These are phyloP conservation scores for Tarsius wallacei DNA, from an alignment of 2,797 vertebrate species.

Conservation along the genomic window DNA sequence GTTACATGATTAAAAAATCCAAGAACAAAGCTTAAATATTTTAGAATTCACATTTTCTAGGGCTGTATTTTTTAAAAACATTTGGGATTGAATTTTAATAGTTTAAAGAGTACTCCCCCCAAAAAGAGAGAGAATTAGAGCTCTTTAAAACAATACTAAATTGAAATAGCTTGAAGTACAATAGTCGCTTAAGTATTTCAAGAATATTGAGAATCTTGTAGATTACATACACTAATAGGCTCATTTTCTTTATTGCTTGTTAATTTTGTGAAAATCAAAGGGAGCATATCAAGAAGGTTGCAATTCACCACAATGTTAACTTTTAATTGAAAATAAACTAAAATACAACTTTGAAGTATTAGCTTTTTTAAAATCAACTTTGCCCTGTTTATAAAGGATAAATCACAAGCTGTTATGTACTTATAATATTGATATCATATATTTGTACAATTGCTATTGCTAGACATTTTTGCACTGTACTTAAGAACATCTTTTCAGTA, in stretches of 20 bases:
- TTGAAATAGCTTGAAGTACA: slow-evolving; percentile 12
- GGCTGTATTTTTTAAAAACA: slow-evolving; percentile 15
- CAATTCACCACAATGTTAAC: slow-evolving; percentile 30
- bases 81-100: slow-evolving; percentile 61
- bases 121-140: slow-evolving; percentile 25
- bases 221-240: not conserved
- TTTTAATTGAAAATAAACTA: slow-evolving; percentile 71
- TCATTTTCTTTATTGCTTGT: slow-evolving; percentile 23
- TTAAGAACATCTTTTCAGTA: not conserved
- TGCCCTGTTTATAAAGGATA: slow-evolving; percentile 45
- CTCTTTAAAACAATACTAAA: slow-evolving; percentile 35
- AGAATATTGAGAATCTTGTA: slow-evolving; percentile 31
- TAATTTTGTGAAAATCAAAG: slow-evolving; percentile 71
- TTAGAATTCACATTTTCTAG: slow-evolving; percentile 60
- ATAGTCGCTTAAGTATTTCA: slow-evolving; percentile 58
- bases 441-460: not conserved
- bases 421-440: not conserved
- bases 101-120: not conserved
- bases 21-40: not conserved
- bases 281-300: not conserved
- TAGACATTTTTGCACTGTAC: not conserved
- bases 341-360: slow-evolving; percentile 54
- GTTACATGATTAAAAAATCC: slow-evolving; percentile 28
- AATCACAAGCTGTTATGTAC: not conserved
- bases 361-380: slow-evolving; percentile 61